phyloP scores from a whole-genome alignment of 2,888 invertebrate species.

The Scaeva pyrastri region DNA sequence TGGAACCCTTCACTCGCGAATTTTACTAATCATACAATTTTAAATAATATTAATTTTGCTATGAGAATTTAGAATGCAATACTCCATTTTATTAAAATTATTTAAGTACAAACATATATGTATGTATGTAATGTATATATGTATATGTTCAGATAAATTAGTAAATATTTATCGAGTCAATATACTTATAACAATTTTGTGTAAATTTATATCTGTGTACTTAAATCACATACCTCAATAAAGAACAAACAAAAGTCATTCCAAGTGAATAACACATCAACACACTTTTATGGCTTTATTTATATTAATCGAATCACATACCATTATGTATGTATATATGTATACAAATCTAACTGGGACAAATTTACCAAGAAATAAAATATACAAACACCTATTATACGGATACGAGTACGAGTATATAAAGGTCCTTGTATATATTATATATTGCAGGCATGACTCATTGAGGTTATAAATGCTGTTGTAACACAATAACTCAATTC shows the following conservation, averaged over 20 bases:
- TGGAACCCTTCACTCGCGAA: too few species aligned
- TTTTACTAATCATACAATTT: too few species aligned
- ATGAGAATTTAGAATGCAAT: too few species aligned
- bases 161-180: too few species aligned
- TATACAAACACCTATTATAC: slow-evolving; percentile 22
- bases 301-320: slow-evolving; percentile 16
- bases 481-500: slow-evolving; percentile 56
- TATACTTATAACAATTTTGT: not conserved
- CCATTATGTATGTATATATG: too few species aligned
- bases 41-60: too few species aligned
- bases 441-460: slow-evolving; percentile 35
- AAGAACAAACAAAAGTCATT: slow-evolving; percentile 11
- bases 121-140: too few species aligned
- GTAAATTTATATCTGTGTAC: not conserved
- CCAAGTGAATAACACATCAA: not conserved
- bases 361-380: slow-evolving; percentile 34
- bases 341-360: not conserved
- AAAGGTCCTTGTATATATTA: not conserved
- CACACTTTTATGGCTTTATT: slow-evolving; percentile 22
- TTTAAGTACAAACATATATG: too few species aligned
- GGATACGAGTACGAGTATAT: too few species aligned
- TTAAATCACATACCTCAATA: not conserved
- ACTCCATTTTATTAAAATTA: too few species aligned
- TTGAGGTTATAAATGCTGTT: slow-evolving; percentile 35
- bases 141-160: too few species aligned